phyloP scores from a whole-genome alignment of 2,888 invertebrate species.

The Catocala sponsa region DNA sequence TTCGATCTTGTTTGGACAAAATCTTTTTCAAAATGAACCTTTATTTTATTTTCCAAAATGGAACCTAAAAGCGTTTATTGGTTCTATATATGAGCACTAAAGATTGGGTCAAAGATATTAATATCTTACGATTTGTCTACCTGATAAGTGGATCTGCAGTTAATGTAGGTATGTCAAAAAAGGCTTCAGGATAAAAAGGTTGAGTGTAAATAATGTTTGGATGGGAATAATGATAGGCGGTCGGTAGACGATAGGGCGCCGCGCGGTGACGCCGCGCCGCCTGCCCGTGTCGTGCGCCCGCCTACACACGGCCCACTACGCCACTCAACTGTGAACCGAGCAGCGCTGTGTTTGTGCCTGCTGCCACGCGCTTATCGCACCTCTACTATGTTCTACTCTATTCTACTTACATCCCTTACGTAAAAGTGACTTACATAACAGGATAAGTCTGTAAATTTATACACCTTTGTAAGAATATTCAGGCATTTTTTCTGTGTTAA shows the following conservation, averaged over 20 bases:
- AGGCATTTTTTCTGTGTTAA: too few species aligned
- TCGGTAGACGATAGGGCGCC: slow-evolving; percentile 85
- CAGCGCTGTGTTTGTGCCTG: slow-evolving; percentile 3
- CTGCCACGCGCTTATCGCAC: neutral
- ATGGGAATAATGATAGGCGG: slow-evolving; percentile 77
- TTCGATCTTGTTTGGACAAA: neutral
- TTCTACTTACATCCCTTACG: too few species aligned
- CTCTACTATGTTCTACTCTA: neutral
- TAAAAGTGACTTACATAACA: too few species aligned
- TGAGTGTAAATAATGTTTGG: slow-evolving; percentile 60
- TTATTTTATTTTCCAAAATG: slow-evolving; percentile 28
- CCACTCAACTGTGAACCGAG: slow-evolving; percentile 41
- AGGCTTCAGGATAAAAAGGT: slow-evolving; percentile 52
- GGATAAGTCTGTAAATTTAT: too few species aligned
- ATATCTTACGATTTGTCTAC: slow-evolving; percentile 35
- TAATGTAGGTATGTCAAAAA: slow-evolving; percentile 39
- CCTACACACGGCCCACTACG: slow-evolving; percentile 45
- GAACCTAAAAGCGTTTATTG: slow-evolving; percentile 32
- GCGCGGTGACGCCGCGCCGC: slow-evolving; percentile 75
- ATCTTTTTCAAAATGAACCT: slow-evolving; percentile 10
- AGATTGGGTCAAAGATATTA: slow-evolving; percentile 33
- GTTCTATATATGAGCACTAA: slow-evolving; percentile 30
- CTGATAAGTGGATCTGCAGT: slow-evolving; percentile 42
- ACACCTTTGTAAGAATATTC: too few species aligned
- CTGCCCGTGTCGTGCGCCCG: slow-evolving; percentile 61